These are phyloP conservation scores for Lagorchestes hirsutus DNA, from an alignment of 2,797 vertebrate species.

Conservation along the genomic window DNA sequence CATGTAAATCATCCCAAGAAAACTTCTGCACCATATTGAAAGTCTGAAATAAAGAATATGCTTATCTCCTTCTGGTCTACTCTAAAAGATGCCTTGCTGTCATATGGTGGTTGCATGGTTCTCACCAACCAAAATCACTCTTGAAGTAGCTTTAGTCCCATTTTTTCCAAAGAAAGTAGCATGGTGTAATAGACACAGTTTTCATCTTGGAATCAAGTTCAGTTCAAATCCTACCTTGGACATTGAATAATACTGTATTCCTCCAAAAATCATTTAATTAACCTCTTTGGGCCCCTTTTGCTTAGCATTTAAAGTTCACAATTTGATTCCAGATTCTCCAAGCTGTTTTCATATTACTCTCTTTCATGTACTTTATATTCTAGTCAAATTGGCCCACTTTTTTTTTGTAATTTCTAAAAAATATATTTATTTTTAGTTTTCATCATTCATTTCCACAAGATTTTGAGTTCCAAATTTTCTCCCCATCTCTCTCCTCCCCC, in stretches of 20 bases:
- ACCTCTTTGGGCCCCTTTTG: background rate
- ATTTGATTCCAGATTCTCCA: background rate
- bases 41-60: conserved; percentile 38
- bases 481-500: no score
- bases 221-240: background rate
- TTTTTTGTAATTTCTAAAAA: no score
- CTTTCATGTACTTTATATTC: background rate
- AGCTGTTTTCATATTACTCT: background rate
- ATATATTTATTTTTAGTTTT: no score
- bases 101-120: background rate
- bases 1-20: background rate
- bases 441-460: no score
- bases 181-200: background rate
- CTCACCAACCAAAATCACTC: background rate
- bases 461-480: no score
- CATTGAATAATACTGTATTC: background rate
- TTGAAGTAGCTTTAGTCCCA: background rate
- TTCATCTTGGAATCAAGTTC: background rate
- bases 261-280: background rate
- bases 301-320: background rate
- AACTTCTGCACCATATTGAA: conserved; percentile 47
- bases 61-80: background rate
- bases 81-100: background rate
- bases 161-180: background rate
- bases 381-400: background rate